Percentiles rank a stretch among this genome's conserved stretches.
Evolutionary conservation across 2,797 vertebrate species (phyloP).

Genomic region (Micromesistius poutassou): DNA sequence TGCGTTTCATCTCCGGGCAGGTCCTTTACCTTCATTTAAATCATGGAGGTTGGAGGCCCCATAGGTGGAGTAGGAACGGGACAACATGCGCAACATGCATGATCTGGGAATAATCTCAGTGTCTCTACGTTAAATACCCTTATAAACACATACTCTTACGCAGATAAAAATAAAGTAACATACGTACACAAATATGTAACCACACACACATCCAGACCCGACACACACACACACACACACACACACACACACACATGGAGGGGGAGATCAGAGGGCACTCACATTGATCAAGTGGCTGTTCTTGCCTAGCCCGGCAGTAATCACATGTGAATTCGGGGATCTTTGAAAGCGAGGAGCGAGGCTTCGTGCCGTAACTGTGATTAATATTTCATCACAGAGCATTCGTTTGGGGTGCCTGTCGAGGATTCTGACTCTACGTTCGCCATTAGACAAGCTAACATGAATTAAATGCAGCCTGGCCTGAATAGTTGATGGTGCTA

Average conservation of each 20-base stretch:
- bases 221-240: constrained; percentile 1
- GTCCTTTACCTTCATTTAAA: constrained; percentile 78
- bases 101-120: background rate
- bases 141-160: constrained; percentile 1
- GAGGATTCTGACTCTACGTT: constrained; percentile 85
- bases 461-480: constrained; percentile 81
- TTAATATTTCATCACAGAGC: constrained; percentile 99
- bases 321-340: constrained; percentile 85
- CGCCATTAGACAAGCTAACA: constrained; percentile 86
- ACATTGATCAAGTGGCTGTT: constrained; percentile 76
- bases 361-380: constrained; percentile 87
- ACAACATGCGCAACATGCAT: background rate
- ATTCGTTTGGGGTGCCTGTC: constrained; percentile 88
- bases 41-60: constrained; percentile 66
- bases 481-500: constrained; percentile 89
- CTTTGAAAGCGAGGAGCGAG: constrained; percentile 86
- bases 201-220: constrained; percentile 12
- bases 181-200: constrained; percentile 11
- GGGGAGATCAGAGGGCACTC: constrained; percentile 77
- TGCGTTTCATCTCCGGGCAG: constrained; percentile 61
- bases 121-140: background rate
- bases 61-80: background rate
- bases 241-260: constrained; percentile 37
- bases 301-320: constrained; percentile 79
- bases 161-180: constrained; percentile 4